Evolutionary conservation across 1,140 invertebrate genomes (phyloP).

Genomic region (Nylanderia fulva): DNA sequence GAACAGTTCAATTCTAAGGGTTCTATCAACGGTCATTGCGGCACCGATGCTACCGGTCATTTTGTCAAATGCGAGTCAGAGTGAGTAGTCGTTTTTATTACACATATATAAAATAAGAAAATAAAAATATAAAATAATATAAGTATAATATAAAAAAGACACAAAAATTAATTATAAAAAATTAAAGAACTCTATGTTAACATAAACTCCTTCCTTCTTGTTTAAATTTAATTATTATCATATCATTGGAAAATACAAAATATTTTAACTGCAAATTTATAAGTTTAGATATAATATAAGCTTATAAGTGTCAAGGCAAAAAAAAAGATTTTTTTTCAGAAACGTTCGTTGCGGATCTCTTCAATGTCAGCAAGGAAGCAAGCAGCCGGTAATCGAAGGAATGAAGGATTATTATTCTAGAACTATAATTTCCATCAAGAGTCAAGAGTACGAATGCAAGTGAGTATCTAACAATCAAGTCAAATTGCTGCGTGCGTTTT

Average conservation of each 20-base stretch:
- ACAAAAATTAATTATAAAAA: not conserved
- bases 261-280: not conserved
- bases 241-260: not conserved
- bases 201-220: not conserved
- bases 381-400: conserved; percentile 91
- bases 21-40: conserved; percentile 97
- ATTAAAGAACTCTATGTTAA: not conserved
- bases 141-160: too few species aligned
- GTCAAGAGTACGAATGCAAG: conserved; percentile 96
- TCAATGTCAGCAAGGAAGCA: conserved; percentile 95
- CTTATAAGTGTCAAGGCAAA: not conserved
- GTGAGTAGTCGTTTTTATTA: conserved; percentile 87
- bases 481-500: not conserved
- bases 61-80: conserved; percentile 95
- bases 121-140: not conserved
- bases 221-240: conserved; percentile 3
- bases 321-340: conserved; percentile 84
- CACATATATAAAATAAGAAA: not conserved
- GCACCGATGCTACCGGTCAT: conserved; percentile 91
- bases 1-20: conserved; percentile 98
- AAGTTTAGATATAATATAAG: not conserved
- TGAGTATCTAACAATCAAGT: conserved; percentile 85
- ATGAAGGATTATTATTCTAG: conserved; percentile 93
- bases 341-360: conserved; percentile 96
- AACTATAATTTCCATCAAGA: conserved; percentile 95